These are phyloP conservation scores for Panthera uncia DNA, from an alignment of 2,113 vertebrate species.

Conservation along the genomic window DNA sequence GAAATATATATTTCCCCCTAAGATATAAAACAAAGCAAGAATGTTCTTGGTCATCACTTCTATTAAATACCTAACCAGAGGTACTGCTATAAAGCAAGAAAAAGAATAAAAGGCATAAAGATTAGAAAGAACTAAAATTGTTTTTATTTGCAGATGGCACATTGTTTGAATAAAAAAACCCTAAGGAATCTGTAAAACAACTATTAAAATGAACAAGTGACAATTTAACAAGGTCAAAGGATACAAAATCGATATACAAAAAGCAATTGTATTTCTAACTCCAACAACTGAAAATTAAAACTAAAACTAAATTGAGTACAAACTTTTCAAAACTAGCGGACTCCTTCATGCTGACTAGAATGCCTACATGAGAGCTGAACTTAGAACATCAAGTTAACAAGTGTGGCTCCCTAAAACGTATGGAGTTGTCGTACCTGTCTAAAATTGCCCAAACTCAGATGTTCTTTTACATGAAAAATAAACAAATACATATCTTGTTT, in stretches of 20 bases:
- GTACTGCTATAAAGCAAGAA: neutral
- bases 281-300: neutral
- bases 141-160: conserved; percentile 29
- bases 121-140: conserved; percentile 1
- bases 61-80: neutral
- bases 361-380: neutral
- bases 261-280: conserved; percentile 16
- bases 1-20: neutral
- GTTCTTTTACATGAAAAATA: neutral
- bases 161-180: neutral
- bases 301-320: conserved; percentile 36
- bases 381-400: neutral
- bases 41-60: neutral
- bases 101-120: conserved; percentile 13
- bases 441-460: neutral
- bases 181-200: neutral
- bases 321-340: conserved; percentile 13
- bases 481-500: conserved; percentile 15
- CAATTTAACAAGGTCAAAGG: conserved; percentile 5
- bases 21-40: neutral
- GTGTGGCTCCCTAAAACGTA: neutral
- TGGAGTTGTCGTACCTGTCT: neutral
- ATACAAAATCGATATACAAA: neutral
- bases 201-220: neutral
- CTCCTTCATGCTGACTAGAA: neutral